phyloP scores from a whole-genome alignment of 2,888 invertebrate species.

The Hedychridium roseum region DNA sequence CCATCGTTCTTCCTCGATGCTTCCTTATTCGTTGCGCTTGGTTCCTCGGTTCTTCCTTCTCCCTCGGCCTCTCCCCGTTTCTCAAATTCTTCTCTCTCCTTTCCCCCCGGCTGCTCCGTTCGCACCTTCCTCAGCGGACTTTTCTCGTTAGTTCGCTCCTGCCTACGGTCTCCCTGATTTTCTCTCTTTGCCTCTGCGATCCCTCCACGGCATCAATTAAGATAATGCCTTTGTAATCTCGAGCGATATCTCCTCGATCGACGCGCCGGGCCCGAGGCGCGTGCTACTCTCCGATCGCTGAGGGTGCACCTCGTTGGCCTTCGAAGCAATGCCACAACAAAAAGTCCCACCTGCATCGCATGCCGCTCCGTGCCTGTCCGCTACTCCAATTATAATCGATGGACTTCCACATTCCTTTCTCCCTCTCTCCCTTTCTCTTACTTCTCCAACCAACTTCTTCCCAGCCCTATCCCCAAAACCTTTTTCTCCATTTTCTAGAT shows the following conservation, averaged over 20 bases:
- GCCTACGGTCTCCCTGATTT: too few relatives aligned
- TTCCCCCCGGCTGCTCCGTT: slow-evolving; percentile 7
- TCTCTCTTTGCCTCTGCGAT: slow-evolving; percentile 17
- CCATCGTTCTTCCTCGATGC: slow-evolving; percentile 22
- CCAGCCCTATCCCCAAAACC: too few relatives aligned
- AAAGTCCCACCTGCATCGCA: slow-evolving; percentile 4
- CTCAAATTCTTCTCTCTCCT: neutral
- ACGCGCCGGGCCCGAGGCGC: slow-evolving; percentile 5
- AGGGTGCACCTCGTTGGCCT: slow-evolving; percentile 34
- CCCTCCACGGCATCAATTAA: slow-evolving; percentile 46
- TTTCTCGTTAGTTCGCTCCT: too few relatives aligned
- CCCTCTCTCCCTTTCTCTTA: too few relatives aligned
- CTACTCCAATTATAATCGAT: too few relatives aligned
- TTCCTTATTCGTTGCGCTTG: too few relatives aligned
- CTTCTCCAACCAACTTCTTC: too few relatives aligned
- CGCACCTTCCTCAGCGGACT: slow-evolving; percentile 14
- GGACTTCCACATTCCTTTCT: too few relatives aligned
- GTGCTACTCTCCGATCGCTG: slow-evolving; percentile 7
- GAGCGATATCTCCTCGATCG: slow-evolving; percentile 36
- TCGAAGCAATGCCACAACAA: slow-evolving; percentile 33
- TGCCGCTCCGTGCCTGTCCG: slow-evolving; percentile 18
- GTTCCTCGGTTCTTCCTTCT: too few relatives aligned
- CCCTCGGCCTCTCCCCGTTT: neutral
- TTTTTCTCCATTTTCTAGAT: too few relatives aligned
- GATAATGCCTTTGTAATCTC: slow-evolving; percentile 46